These are phyloP conservation scores for Campoletis sonorensis DNA, from an alignment of 1,140 invertebrate genomes.

Conservation along the genomic window DNA sequence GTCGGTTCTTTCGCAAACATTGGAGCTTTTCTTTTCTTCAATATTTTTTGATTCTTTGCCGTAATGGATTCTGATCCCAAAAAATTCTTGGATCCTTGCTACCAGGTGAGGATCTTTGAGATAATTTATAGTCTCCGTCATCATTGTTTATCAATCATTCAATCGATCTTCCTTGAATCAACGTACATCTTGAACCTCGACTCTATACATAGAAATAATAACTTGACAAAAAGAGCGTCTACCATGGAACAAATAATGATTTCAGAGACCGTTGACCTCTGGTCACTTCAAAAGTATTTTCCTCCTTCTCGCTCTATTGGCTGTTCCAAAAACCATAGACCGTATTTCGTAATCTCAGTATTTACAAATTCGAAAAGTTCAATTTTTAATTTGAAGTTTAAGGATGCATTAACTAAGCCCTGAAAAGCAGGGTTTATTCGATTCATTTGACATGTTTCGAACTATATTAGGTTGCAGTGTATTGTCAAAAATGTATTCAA, in stretches of 20 bases:
- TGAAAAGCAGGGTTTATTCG: background rate
- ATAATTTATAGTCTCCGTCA: slow-evolving; percentile 76
- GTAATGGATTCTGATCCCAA: slow-evolving; percentile 80
- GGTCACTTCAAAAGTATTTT: too few relatives aligned
- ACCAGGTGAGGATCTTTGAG: slow-evolving; percentile 84
- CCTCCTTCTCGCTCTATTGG: background rate
- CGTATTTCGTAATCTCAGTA: background rate
- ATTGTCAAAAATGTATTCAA: too few relatives aligned
- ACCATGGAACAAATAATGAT: background rate
- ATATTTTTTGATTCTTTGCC: background rate
- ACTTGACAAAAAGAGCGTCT: background rate
- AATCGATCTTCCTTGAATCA: slow-evolving; percentile 21
- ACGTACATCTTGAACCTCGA: background rate
- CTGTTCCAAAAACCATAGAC: background rate
- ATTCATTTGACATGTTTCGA: background rate
- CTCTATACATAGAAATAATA: slow-evolving; percentile 9
- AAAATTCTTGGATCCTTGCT: slow-evolving; percentile 83
- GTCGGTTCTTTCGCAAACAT: slow-evolving; percentile 70
- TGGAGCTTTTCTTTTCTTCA: slow-evolving; percentile 63
- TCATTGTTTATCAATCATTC: slow-evolving; percentile 50
- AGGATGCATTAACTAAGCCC: background rate
- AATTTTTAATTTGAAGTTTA: background rate
- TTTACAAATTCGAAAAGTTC: background rate
- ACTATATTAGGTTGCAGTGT: too few relatives aligned
- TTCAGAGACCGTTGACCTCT: slow-evolving; percentile 27